Evolutionary conservation across 1,140 invertebrate genomes (phyloP), one percentile per base, ranked within the genome.

Genomic region (Drosophila rhopaloa): DNA sequence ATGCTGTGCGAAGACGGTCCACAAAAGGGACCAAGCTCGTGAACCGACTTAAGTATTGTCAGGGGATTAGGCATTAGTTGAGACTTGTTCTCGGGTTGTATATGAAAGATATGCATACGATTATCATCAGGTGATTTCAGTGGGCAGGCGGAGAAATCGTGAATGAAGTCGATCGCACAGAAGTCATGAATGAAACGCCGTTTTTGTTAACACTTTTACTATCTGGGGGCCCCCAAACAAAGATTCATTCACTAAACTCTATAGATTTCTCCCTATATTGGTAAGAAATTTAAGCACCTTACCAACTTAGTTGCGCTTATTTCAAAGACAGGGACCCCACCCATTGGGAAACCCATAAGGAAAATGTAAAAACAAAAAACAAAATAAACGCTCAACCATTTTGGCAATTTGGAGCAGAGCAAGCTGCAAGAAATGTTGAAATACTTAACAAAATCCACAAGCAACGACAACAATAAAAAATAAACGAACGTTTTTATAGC

Each of bases 401-500:
- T 86, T 86, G 83, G 82, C 76, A 86, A 89, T 86, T 89, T 83
- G 60, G 71, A 73, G 83, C 79, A 86, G 62, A 79, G 70, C 79
- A 54, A 58, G 82, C 70, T 72, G 65, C 62, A 83, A 79, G 66
- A 88, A 88, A 86, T 86, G 82, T 86, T 83, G 83, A 86, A 86
- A 86, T 86, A 88, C 79, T 75, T 81, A 75, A 68, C 82, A 86
- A 86, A 85, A 85, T 85, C 51, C 81, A 68, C 71, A 46, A 81
- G 79, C 72, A 71, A 63, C 82, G 80, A 86, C 83, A 86, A 86
- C 77, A 81, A 77, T 61, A 82, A 82, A 67, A 88, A 89, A 76
- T 86, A 79, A 83, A 83, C 79, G 82, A 86, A 81, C 74, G 79
- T 86, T 86, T 86, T 86, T 86, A 86, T 86, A 86, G 83, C 60